Base-by-base conservation (phyloP, 2,113 vertebrate species). In the Gallinago media region DNA sequence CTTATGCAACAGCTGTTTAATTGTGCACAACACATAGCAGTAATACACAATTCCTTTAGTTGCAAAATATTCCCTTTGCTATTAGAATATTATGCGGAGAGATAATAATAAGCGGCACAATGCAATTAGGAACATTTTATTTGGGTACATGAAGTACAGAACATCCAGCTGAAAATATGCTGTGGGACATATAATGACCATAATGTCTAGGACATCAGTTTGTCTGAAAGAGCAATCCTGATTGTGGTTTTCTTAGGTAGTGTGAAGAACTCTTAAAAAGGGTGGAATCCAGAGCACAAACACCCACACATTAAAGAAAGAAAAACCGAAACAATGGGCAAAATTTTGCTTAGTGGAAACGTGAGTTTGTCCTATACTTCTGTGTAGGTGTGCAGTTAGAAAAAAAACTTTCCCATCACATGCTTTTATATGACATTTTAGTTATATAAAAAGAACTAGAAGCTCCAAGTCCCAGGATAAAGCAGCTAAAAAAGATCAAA, bases 401-500 rank as follows among this genome's bases (percentile, higher is more conserved):
- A 88, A 85, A 81, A 58, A 3, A 26, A 6, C 40, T 2, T 26
- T 74, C 47, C 42, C 42, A 23, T 31, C 12, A 25, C 12, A 11
- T 29, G 49, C 19, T 75, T 95, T 89, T 81, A 61, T 71, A 8
- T 54, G 58, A 70, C 19, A 85, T 89, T 94, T 94, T 62, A 66
- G 52, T 44, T 84, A 40, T 34, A 75, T 46, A 47, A 95, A 89
- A 85, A 50, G 38, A 81, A 58, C 11, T 11, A 52, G 52, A 62
- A 63, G 26, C 58, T 88, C 66, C 66, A 88, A 79, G 36, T 79
- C 58, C 22, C 61, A 54, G 8, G 36, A 19, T 47, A 88, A 96
- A 94, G 89, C 23, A 85, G 84, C 73, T 93, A 86, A 90, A 96
- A 96, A 85, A 92, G 90, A 96, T 97, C 90, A 96, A 96, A 97